These are phyloP conservation scores for Actinernus sp. DNA, from an alignment of 92 coral and sea anemone genomes.

Conservation along the genomic window DNA sequence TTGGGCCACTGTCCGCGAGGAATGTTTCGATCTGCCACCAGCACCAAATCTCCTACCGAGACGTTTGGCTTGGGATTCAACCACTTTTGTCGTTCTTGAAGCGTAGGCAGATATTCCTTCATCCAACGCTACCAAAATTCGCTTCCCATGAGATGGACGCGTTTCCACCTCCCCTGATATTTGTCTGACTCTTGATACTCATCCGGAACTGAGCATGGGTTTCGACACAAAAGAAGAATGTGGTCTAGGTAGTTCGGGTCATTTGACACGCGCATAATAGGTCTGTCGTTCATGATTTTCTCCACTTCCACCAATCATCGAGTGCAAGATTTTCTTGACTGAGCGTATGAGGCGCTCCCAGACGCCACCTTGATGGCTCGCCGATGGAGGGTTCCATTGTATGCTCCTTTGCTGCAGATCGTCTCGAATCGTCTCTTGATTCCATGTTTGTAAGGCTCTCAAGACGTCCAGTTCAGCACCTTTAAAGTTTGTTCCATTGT, in stretches of 20 bases:
- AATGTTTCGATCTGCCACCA: conserved; percentile 29
- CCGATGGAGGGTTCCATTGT: conserved; percentile 65
- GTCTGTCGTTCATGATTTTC: no score
- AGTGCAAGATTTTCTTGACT: conserved; percentile 37
- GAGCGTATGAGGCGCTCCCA: conserved; percentile 70
- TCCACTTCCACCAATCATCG: conserved; percentile 56
- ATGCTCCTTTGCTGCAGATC: conserved; percentile 28
- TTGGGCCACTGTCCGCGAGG: conserved; percentile 59
- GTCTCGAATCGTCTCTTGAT: conserved; percentile 46
- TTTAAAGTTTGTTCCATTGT: conserved; percentile 65
- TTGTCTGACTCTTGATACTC: conserved; percentile 20
- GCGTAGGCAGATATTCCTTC: no score
- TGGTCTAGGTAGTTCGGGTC: conserved; percentile 49
- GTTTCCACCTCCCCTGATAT: no score
- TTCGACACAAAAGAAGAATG: conserved; percentile 35
- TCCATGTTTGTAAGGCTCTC: conserved; percentile 52
- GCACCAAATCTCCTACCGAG: conserved; percentile 57
- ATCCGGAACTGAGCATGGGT: conserved; percentile 33
- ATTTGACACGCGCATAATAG: conserved; percentile 59
- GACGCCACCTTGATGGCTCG: conserved; percentile 73
- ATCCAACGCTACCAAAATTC: no score
- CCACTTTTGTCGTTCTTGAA: no score
- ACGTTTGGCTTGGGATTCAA: conserved; percentile 33
- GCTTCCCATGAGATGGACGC: conserved; percentile 34
- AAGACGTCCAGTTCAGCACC: conserved; percentile 64